These are phyloP conservation scores for Rhinopithecus roxellana DNA, from an alignment of 2,113 vertebrate species.

Conservation along the genomic window DNA sequence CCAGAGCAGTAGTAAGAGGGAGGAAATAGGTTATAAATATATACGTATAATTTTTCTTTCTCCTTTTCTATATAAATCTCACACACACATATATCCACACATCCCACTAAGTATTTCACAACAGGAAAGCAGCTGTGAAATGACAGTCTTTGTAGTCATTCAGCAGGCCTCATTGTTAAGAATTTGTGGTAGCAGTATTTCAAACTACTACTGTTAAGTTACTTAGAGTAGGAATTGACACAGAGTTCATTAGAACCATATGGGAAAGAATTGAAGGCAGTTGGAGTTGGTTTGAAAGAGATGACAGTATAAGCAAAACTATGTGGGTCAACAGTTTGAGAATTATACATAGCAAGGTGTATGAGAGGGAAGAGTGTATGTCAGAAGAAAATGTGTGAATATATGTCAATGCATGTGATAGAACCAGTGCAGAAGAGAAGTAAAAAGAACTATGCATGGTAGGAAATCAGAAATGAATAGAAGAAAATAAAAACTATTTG, in stretches of 20 bases:
- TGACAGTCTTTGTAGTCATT: background rate
- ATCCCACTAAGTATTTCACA: background rate
- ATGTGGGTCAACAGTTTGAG: background rate
- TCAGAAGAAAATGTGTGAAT: background rate
- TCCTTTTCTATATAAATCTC: background rate
- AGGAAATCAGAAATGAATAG: background rate
- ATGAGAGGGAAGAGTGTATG: background rate
- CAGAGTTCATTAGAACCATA: background rate
- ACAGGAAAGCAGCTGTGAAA: background rate
- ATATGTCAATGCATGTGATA: background rate
- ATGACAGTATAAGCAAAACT: background rate
- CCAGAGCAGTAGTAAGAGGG: background rate
- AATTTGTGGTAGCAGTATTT: background rate
- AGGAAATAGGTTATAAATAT: background rate
- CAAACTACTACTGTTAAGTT: background rate
- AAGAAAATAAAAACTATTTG: background rate
- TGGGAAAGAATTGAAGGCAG: background rate
- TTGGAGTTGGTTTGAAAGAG: slow-evolving; percentile 34
- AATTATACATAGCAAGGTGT: background rate
- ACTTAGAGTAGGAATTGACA: background rate
- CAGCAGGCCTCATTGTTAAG: background rate
- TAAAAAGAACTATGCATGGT: background rate
- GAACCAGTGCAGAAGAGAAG: background rate
- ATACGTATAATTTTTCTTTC: background rate
- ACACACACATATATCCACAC: background rate